These are phyloP conservation scores for Cryptus viduatorius DNA, from an alignment of 2,888 invertebrate species.

Conservation along the genomic window DNA sequence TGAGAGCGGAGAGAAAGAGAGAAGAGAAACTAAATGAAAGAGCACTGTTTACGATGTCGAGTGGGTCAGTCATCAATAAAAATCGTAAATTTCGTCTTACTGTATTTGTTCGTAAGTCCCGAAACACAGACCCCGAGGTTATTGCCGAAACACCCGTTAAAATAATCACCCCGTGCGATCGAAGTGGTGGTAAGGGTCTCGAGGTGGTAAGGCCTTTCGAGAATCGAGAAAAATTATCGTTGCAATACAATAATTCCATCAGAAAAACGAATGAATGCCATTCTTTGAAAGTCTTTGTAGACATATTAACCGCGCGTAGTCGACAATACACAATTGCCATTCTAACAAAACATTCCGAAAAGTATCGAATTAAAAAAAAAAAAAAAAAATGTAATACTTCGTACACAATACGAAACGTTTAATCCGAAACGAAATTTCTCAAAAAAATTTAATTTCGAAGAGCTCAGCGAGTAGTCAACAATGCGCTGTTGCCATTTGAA, in stretches of 20 bases:
- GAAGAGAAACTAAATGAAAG: conserved; percentile 53
- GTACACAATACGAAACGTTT: neutral
- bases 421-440: neutral
- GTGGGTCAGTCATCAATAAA: conserved; percentile 37
- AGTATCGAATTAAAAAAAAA: neutral
- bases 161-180: conserved; percentile 18
- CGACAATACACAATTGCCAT: neutral
- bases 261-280: neutral
- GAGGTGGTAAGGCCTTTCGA: neutral
- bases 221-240: neutral
- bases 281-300: neutral
- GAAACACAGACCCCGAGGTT: neutral
- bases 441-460: neutral
- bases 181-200: neutral
- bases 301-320: neutral
- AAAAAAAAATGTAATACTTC: conserved; percentile 7
- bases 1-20: conserved; percentile 35
- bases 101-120: conserved; percentile 13
- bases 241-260: conserved; percentile 22
- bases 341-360: neutral
- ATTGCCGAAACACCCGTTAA: conserved; percentile 19
- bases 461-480: neutral
- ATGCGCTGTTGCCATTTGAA: neutral
- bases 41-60: conserved; percentile 57
- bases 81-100: conserved; percentile 48